Evolutionary conservation across 2,797 vertebrate species (phyloP).

Genomic region (Silurus lanzhouensis): DNA sequence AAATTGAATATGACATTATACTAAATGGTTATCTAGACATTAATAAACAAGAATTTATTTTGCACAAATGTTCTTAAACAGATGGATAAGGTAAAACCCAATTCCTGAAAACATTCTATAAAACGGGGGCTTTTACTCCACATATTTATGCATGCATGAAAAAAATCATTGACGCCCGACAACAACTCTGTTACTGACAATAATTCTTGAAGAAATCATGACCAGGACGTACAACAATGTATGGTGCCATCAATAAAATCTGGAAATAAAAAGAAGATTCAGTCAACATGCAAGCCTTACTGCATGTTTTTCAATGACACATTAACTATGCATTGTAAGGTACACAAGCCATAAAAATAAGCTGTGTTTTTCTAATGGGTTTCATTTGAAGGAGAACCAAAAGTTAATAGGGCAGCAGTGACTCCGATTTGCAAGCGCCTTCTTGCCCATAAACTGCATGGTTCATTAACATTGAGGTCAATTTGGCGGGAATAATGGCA

Average conservation of each 20-base stretch:
- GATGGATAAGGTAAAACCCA: not conserved
- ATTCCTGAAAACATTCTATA: not conserved
- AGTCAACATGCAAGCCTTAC: constrained; percentile 17
- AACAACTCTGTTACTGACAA: constrained; percentile 17
- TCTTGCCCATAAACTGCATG: constrained; percentile 5
- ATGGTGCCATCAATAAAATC: constrained; percentile 1
- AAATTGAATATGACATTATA: not conserved
- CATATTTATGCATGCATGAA: not conserved
- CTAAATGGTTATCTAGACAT: not conserved
- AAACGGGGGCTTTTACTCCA: not conserved
- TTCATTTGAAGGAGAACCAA: not conserved
- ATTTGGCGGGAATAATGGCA: constrained; percentile 24
- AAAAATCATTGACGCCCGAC: not conserved
- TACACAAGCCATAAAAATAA: constrained; percentile 13
- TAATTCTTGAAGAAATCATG: constrained; percentile 3
- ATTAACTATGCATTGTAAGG: not conserved
- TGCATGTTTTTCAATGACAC: constrained; percentile 29
- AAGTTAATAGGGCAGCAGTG: constrained; percentile 19
- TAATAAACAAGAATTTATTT: not conserved
- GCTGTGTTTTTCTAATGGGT: not conserved
- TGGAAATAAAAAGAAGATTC: not conserved
- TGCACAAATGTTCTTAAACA: not conserved
- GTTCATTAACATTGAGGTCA: constrained; percentile 36
- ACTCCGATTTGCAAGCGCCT: constrained; percentile 7
- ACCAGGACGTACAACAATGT: not conserved